Percentiles rank a stretch among this genome's conserved stretches.
Conservation (phyloP, 2,888 invertebrate genomes). For the Andrena bicolor region DNA sequence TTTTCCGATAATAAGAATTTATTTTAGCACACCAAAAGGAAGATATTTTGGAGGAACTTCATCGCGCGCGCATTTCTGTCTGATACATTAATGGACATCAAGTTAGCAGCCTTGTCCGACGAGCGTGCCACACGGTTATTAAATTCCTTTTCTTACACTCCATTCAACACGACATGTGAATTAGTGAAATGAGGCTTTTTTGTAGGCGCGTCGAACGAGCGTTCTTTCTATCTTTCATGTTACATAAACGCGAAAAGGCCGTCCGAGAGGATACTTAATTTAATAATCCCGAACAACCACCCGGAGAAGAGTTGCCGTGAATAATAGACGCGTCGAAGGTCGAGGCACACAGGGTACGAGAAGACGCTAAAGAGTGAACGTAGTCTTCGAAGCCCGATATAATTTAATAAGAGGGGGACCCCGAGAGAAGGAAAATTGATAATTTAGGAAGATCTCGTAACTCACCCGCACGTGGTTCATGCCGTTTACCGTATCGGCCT, state of each 20-base stretch:
- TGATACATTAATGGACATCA: not conserved
- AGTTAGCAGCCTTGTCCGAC: not conserved
- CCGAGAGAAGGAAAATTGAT: not conserved
- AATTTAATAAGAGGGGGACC: not conserved
- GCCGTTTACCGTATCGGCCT: conserved; percentile 78
- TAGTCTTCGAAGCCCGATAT: too few relatives aligned
- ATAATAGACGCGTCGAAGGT: too few relatives aligned
- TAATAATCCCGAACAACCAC: too few relatives aligned
- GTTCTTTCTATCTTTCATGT: not conserved
- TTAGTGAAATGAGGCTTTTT: conserved; percentile 17
- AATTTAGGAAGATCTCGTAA: conserved; percentile 2
- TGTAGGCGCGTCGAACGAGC: not conserved
- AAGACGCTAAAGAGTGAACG: too few relatives aligned
- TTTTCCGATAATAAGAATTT: too few relatives aligned
- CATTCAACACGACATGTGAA: conserved; percentile 1
- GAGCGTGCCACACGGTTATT: not conserved
- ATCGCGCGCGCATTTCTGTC: not conserved
- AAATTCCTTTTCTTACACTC: not conserved
- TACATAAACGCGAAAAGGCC: too few relatives aligned
- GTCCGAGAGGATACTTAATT: too few relatives aligned
- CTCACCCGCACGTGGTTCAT: conserved; percentile 71
- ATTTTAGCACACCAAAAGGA: not conserved
- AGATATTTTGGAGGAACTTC: not conserved
- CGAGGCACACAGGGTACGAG: too few relatives aligned
- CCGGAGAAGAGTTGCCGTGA: too few relatives aligned